Percentiles rank a stretch among this genome's conserved stretches.
phyloP scores from a whole-genome alignment of 2,797 vertebrate genomes.

The Sciurus carolinensis region DNA sequence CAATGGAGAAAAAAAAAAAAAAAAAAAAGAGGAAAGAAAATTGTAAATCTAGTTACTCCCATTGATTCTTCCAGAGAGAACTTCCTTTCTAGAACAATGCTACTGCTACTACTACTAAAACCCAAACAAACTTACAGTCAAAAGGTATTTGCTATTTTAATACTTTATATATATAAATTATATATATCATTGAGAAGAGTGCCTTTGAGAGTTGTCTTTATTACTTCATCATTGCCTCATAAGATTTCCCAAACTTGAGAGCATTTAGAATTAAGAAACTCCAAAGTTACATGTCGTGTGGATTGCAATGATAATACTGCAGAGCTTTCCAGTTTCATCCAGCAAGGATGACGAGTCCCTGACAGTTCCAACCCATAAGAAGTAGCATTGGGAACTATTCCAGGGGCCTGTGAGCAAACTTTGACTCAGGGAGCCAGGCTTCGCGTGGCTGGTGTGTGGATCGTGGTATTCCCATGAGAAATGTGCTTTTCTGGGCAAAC shows the following conservation, averaged over 20 bases:
- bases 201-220: slow-evolving; percentile 45
- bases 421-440: neutral
- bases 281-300: neutral
- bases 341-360: neutral
- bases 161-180: neutral
- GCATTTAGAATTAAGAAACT: slow-evolving; percentile 53
- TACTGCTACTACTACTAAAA: neutral
- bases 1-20: too few relatives aligned
- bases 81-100: neutral
- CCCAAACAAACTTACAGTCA: neutral
- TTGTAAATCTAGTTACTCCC: neutral
- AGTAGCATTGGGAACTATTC: neutral
- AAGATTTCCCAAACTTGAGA: slow-evolving; percentile 31
- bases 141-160: neutral
- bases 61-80: slow-evolving; percentile 12
- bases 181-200: neutral
- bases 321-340: neutral
- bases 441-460: neutral
- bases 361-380: neutral
- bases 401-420: neutral
- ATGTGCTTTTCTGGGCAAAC: neutral
- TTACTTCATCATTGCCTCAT: neutral
- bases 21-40: neutral
- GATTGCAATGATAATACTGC: neutral
- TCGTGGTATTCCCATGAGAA: neutral